Conservation (phyloP, 2,113 vertebrate species). For the Cairina moschata region DNA sequence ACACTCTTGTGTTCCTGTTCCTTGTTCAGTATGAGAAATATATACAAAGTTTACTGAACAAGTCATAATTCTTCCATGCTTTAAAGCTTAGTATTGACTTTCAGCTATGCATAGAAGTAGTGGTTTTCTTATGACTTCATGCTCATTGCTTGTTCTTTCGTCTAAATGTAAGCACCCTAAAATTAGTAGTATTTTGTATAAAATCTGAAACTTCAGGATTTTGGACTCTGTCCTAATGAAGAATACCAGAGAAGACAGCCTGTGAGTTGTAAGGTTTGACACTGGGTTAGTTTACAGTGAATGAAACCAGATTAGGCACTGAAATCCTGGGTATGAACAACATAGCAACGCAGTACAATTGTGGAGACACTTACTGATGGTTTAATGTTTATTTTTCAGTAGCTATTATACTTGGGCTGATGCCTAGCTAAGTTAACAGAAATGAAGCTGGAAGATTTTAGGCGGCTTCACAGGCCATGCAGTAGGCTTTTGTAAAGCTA, state of each 20-base stretch:
- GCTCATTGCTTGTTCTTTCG: not conserved
- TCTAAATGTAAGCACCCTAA: not conserved
- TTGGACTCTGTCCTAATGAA: slow-evolving; percentile 5
- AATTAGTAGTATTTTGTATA: not conserved
- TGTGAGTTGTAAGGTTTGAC: not conserved
- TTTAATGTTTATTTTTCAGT: slow-evolving; percentile 61
- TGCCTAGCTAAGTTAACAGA: slow-evolving; percentile 55
- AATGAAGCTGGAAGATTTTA: slow-evolving; percentile 43
- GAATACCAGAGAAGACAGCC: not conserved
- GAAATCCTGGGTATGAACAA: slow-evolving; percentile 40
- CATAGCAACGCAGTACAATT: slow-evolving; percentile 16
- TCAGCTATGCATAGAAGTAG: not conserved
- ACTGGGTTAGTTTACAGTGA: slow-evolving; percentile 27
- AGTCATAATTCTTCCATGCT: not conserved
- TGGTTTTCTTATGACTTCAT: slow-evolving; percentile 18
- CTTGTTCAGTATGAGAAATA: not conserved
- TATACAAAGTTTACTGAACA: not conserved
- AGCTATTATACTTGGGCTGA: slow-evolving; percentile 49
- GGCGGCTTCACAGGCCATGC: not conserved
- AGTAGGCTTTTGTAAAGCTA: not conserved
- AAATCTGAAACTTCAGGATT: not conserved
- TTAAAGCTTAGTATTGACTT: slow-evolving; percentile 9
- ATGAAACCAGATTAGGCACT: slow-evolving; percentile 44
- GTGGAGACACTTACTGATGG: slow-evolving; percentile 30
- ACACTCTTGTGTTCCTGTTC: not conserved